A percentile compares a stretch with the other conserved stretches of the same genome.
Evolutionary conservation across 2,113 vertebrate species (phyloP).

Genomic region (Urocynchramus pylzowi): DNA sequence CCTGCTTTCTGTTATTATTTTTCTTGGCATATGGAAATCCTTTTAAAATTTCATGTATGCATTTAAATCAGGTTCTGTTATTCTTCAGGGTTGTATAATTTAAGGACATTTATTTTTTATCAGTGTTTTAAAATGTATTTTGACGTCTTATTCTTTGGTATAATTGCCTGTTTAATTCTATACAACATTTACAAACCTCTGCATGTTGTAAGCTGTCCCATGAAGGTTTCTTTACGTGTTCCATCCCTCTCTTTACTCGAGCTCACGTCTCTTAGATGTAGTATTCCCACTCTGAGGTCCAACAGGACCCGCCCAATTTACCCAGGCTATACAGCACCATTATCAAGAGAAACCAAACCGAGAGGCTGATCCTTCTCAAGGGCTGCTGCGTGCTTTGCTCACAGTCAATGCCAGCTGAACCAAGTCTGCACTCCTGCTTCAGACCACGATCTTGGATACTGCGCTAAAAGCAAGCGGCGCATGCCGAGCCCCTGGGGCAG

Average conservation of each 20-base stretch:
- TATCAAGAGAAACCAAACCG: background rate
- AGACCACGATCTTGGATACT: background rate
- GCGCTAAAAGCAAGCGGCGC: background rate
- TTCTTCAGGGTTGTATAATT: background rate
- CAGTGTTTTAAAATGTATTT: background rate
- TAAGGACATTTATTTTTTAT: background rate
- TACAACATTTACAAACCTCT: background rate
- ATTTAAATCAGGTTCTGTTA: background rate
- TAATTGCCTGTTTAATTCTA: background rate
- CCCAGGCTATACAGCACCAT: background rate
- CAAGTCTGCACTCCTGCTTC: background rate
- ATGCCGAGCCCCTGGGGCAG: accelerated
- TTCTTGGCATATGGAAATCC: background rate
- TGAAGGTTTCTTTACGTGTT: background rate
- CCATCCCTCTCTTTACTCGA: background rate
- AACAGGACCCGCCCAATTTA: background rate
- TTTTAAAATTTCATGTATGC: background rate
- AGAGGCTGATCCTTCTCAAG: background rate
- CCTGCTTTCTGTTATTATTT: background rate
- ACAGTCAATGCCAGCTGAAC: background rate
- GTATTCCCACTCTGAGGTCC: background rate
- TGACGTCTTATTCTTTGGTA: background rate
- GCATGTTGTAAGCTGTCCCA: background rate
- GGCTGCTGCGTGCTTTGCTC: background rate
- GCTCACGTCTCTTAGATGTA: background rate